Base-by-base conservation (phyloP, 2,888 invertebrate species). In the Apodemia duryi region DNA sequence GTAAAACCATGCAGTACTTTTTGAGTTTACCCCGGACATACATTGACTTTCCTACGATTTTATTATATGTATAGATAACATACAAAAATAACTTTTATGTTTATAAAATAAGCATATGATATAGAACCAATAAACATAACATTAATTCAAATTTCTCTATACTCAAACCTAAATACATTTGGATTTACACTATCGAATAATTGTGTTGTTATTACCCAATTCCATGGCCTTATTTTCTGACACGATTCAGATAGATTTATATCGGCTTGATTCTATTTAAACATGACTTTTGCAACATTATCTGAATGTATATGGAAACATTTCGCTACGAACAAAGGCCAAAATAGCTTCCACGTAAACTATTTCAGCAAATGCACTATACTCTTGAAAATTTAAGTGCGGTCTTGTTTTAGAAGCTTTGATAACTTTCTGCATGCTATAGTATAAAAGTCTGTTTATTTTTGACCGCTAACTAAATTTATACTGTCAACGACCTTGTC, bases 191-290 rank as follows among this genome's bases (percentile, higher is more conserved):
- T 60, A 60, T 60, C 60, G n/a, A 60, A 60, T 60, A 32, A 60
- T 60, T 35, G 32, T 60, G 60, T 60, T 60, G n/a, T 60, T 60
- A 60, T 60, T 35, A 35, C 60, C 60, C 57, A 60, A 60, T 60
- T 60, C 57, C 57, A 32, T 60, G 57, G 32, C 57, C 57, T 60
- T 32, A 60, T 60, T 60, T 32, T 60, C 57, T 60, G 57, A 60
- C 57, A 60, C 57, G 57, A 32, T 57, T 57, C 32, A 28, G 32
- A 57, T 32, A 57, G 29, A 57, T 57, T 57, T 32, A 57, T 57
- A 35, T 29, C 57, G 13, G 57, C 57, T 57, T 29, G 13, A 35
- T 60, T 60, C 57, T 60, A 35, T 60, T 60, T 60, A 32, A 32
- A 60, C 32, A 32, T 60, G 6, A 6, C 29, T 54, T 60, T 35